phyloP scores from a whole-genome alignment of 2,113 vertebrate species.

The Solea senegalensis region DNA sequence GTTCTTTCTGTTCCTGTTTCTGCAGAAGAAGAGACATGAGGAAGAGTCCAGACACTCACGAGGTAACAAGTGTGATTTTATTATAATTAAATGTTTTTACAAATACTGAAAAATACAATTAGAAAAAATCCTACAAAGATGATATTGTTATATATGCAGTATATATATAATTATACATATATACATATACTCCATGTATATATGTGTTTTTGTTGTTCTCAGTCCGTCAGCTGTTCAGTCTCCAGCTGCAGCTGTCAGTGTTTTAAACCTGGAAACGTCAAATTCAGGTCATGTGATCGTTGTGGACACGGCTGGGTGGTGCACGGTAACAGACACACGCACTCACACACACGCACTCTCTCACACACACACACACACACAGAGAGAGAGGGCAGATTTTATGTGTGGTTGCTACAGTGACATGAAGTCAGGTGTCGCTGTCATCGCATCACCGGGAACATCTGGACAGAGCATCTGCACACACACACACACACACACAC shows the following conservation, averaged over 20 bases:
- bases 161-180: no score
- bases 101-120: background rate
- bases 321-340: constrained; percentile 56
- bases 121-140: background rate
- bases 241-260: constrained; percentile 54
- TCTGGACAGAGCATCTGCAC: constrained; percentile 60
- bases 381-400: constrained; percentile 17
- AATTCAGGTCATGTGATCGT: constrained; percentile 63
- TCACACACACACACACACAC: constrained; percentile 11
- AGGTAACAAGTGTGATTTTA: constrained; percentile 37
- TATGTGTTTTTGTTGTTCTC: background rate
- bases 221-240: constrained; percentile 48
- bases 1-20: background rate
- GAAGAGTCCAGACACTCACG: constrained; percentile 32
- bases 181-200: no score
- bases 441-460: constrained; percentile 58
- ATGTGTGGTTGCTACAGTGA: constrained; percentile 42
- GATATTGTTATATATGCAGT: no score
- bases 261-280: constrained; percentile 52
- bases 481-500: constrained; percentile 19
- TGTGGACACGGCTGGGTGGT: constrained; percentile 71
- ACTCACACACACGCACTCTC: background rate
- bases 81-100: background rate
- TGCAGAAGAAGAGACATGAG: constrained; percentile 41
- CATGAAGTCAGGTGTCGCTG: constrained; percentile 61